A percentile compares a stretch with the other conserved stretches of the same genome.
phyloP scores from a whole-genome alignment of 2,113 vertebrate species.

The Pteruthius melanotis region DNA sequence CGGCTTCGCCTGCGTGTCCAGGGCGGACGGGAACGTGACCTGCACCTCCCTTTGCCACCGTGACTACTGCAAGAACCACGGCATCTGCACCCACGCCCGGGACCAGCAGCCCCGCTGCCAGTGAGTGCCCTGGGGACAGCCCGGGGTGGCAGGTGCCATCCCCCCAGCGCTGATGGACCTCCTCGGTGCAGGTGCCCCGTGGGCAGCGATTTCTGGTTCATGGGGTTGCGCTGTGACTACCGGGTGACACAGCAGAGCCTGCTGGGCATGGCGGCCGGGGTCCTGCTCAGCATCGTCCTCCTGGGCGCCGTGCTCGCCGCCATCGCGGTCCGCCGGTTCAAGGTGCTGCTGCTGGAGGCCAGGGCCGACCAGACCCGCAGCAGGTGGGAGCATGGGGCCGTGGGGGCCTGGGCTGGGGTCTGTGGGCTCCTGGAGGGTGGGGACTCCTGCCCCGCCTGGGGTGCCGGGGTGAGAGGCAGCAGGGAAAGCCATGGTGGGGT shows the following conservation, averaged over 20 bases:
- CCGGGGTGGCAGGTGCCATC: accelerated
- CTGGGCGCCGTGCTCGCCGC: constrained; percentile 69
- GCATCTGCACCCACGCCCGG: constrained; percentile 81
- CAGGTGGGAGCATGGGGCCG: constrained; percentile 70
- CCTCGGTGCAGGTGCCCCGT: constrained; percentile 75
- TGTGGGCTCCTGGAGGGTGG: not conserved
- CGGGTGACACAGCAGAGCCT: constrained; percentile 79
- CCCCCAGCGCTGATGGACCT: accelerated
- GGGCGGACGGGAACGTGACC: constrained; percentile 55
- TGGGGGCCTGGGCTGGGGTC: not conserved
- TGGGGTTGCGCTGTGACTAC: constrained; percentile 83
- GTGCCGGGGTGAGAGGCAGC: not conserved
- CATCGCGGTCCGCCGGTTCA: constrained; percentile 77
- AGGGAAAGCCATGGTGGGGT: not conserved
- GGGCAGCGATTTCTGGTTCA: constrained; percentile 86
- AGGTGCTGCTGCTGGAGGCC: constrained; percentile 80
- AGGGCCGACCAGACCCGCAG: constrained; percentile 86
- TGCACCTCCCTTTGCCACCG: constrained; percentile 83
- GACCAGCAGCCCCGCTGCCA: constrained; percentile 76
- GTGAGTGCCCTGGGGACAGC: constrained; percentile 54
- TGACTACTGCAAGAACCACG: constrained; percentile 80
- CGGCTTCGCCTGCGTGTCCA: constrained; percentile 73
- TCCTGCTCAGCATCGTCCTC: constrained; percentile 70
- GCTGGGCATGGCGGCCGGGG: constrained; percentile 72
- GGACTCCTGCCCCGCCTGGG: too few species aligned